Conservation (phyloP, 2,113 vertebrate species). For the cat (Felis catus) region DNA sequence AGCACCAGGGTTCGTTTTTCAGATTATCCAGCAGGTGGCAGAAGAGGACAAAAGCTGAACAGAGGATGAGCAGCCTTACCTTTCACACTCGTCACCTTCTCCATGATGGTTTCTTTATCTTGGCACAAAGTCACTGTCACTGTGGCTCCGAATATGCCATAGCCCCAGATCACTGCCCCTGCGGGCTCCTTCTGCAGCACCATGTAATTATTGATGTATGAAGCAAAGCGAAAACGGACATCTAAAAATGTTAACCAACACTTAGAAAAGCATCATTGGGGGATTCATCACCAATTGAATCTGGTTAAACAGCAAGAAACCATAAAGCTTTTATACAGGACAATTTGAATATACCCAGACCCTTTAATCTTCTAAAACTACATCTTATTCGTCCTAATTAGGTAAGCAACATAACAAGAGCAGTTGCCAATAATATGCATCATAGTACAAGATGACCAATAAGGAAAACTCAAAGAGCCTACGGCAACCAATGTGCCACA, state of each 20-base stretch:
- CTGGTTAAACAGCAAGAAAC: not conserved
- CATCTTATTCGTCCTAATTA: slow-evolving; percentile 2
- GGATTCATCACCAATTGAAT: not conserved
- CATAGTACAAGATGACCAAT: not conserved
- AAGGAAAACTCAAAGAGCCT: not conserved
- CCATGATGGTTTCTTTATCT: not conserved
- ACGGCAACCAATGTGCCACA: not conserved
- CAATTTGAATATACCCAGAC: not conserved
- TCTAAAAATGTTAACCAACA: slow-evolving; percentile 75
- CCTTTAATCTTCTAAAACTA: slow-evolving; percentile 8
- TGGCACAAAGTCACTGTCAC: slow-evolving; percentile 82
- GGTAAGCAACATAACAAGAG: not conserved
- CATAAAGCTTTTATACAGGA: not conserved
- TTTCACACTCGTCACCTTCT: slow-evolving; percentile 72
- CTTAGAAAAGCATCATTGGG: not conserved
- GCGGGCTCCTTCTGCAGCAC: slow-evolving; percentile 92
- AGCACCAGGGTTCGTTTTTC: slow-evolving; percentile 34
- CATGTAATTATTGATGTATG: slow-evolving; percentile 92
- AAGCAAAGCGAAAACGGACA: slow-evolving; percentile 86
- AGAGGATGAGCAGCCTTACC: slow-evolving; percentile 73
- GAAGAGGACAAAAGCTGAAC: slow-evolving; percentile 65
- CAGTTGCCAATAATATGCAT: not conserved
- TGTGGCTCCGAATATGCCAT: slow-evolving; percentile 72
- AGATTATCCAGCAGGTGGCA: slow-evolving; percentile 76
- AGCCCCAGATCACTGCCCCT: slow-evolving; percentile 92